phyloP scores from a whole-genome alignment of 2,113 vertebrate genomes.

The Anolis sagrei region DNA sequence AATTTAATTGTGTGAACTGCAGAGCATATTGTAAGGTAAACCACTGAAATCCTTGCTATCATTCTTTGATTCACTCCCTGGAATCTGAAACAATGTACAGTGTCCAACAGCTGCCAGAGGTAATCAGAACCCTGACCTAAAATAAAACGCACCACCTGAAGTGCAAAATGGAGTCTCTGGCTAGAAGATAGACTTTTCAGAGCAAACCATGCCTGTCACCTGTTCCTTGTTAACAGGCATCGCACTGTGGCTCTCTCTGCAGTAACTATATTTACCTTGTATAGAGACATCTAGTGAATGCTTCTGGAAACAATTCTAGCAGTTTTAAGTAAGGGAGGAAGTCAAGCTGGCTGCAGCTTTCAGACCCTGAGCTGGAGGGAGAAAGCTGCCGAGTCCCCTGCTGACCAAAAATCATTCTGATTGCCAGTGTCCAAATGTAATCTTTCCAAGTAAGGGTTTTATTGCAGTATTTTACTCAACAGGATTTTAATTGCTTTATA shows the following conservation, averaged over 20 bases:
- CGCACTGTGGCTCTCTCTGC: neutral
- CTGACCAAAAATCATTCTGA: conserved; percentile 44
- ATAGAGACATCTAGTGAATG: conserved; percentile 25
- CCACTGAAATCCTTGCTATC: neutral
- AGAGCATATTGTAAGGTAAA: neutral
- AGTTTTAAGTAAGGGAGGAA: conserved; percentile 38
- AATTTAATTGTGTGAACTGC: conserved; percentile 6
- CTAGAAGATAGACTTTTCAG: neutral
- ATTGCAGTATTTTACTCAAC: conserved; percentile 42
- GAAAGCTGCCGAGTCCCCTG: conserved; percentile 9
- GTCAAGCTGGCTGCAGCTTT: conserved; percentile 52
- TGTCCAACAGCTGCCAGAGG: rapidly evolving
- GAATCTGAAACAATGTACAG: neutral
- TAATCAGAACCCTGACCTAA: conserved; percentile 13
- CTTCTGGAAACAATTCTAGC: conserved; percentile 30
- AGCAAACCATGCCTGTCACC: conserved; percentile 15
- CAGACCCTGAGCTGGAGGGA: conserved; percentile 33
- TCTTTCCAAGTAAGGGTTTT: conserved; percentile 21
- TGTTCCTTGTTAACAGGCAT: conserved; percentile 23
- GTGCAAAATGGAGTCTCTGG: conserved; percentile 2
- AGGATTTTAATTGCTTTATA: conserved; percentile 55
- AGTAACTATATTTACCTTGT: neutral
- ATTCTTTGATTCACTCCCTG: neutral
- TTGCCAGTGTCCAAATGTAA: conserved; percentile 31
- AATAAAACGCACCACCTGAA: conserved; percentile 19